Percentiles rank a stretch among this genome's conserved stretches.
These are phyloP conservation scores for Chelon auratus DNA, from an alignment of 2,797 vertebrate genomes.

Conservation along the genomic window DNA sequence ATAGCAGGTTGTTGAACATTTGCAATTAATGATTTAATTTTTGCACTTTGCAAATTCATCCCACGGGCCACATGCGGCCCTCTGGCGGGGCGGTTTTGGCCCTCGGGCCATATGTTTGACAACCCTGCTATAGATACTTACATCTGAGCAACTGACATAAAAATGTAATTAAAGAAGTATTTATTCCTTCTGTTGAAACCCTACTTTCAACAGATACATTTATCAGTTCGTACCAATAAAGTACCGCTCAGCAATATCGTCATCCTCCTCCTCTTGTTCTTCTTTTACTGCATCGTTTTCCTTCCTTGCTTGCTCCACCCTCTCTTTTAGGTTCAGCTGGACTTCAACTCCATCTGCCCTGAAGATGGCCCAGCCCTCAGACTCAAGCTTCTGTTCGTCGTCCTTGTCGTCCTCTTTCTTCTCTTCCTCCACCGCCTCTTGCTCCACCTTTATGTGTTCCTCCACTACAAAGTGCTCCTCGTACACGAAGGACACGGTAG, in stretches of 20 bases:
- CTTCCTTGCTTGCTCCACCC: slow-evolving; percentile 42
- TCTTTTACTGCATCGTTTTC: slow-evolving; percentile 35
- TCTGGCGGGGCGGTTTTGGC: too few relatives aligned
- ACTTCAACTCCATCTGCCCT: slow-evolving; percentile 79
- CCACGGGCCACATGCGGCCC: too few relatives aligned
- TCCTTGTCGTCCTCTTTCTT: slow-evolving; percentile 39
- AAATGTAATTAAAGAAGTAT: background rate
- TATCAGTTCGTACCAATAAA: slow-evolving; percentile 79
- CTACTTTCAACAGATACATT: too few relatives aligned
- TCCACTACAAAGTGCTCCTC: slow-evolving; percentile 62
- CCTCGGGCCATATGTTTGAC: too few relatives aligned
- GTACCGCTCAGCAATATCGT: slow-evolving; percentile 63
- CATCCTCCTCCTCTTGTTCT: slow-evolving; percentile 23
- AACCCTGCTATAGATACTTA: background rate
- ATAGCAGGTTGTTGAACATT: too few relatives aligned
- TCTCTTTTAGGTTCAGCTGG: slow-evolving; percentile 75
- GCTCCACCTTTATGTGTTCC: slow-evolving; percentile 73
- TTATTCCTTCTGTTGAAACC: background rate
- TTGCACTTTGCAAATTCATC: too few relatives aligned
- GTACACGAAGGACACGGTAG: slow-evolving; percentile 63
- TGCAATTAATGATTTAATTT: too few relatives aligned
- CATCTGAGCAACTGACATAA: too few relatives aligned
- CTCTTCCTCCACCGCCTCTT: slow-evolving; percentile 46
- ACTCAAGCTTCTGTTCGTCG: slow-evolving; percentile 70
- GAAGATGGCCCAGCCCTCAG: slow-evolving; percentile 61